Evolutionary conservation across 2,797 vertebrate species (phyloP), one percentile per base, ranked within the genome.

Genomic region (Hydrophis major): DNA sequence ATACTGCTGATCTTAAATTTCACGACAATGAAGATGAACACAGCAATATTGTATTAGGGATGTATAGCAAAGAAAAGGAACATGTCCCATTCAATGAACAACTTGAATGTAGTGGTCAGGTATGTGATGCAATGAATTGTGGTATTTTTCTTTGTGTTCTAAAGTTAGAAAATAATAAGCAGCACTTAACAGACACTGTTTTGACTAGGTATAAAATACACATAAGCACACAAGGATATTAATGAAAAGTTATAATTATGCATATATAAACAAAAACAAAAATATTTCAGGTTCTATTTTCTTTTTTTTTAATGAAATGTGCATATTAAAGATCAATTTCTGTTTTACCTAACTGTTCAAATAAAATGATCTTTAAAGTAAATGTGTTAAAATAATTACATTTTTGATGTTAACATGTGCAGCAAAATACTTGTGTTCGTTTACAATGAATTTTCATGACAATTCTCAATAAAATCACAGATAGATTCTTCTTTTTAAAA

Each of bases 1-100:
- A 97, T 93, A 94, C 98, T 90, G 96, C 97, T 55, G 97, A 98
- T 96, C 97, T 98, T 89, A 96, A 97, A 94, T 99, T 98, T 96
- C 95, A 96, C 90, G 96, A 97, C 5, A 93, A 94, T 6, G 90
- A 94, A 32, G 60, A 92, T 69, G 95, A 97, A 86, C 95, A 94
- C 42, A 90, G 93, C 37, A 97, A 97, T 94, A 66, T 91, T 93
- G 97, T 97, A 20, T 87, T 97, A 86, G 98, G 98, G 18, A 99
- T 98, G 98, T 98, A 97, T 96, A 98, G 98, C 96, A 98, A 97
- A 97, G 98, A 98, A 94, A 97, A 97, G 94, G 98, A 98, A 32
- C 97, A 96, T 94, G 97, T 99, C 91, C 93, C 96, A 0, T 98
- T 99, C 92, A 97, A 94, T 93, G 93, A 61, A 0, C 93, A 95